Evolutionary conservation across 2,888 invertebrate genomes (phyloP), one percentile per base, ranked within the genome.

Genomic region (Shargacucullia verbasci): DNA sequence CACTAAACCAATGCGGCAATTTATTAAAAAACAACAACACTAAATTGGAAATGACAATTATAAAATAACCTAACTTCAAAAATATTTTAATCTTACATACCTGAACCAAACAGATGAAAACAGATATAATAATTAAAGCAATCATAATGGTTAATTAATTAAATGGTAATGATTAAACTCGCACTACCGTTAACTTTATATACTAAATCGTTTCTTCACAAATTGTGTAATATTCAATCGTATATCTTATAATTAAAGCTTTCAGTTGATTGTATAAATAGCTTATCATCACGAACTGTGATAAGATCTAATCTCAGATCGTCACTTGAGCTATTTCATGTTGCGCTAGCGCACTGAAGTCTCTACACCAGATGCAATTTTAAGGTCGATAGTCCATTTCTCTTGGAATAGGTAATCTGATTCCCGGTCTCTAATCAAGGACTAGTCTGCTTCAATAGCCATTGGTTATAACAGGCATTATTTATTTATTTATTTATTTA

Each of bases 141-240:
- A 38, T 47, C 69, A 65, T 76, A 27, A 44, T 58, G 33, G n/a
- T 40, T 3, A 7, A 48, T 7, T 12, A 20, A 45, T 20, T 31
- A 27, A 27, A 43, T 20, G 39, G 13, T 14, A 55, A 61, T 63
- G 56, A 59, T 12, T 13, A 0, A 34, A 0, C 31, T 0, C 0
- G 31, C 1, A 3, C 9, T 0, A 4, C 1, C 13, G 10, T 33
- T 10, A 31, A 12, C 38, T 3, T 60, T 73, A 45, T 76, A 76
- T 73, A 73, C 50, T 53, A 14, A 2, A 34, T 0, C 34, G 44
- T 75, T 60, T 48, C 67, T 10, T 44, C 35, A 73, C 0, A 1
- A 10, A 12, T 12, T 15, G 20, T 33, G 29, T 13, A 11, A 35
- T 12, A 14, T 1, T 9, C 11, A 9, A 7, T 1, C 37, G n/a